Conservation (phyloP, 2,888 invertebrate species). For the Heliconius hortense region DNA sequence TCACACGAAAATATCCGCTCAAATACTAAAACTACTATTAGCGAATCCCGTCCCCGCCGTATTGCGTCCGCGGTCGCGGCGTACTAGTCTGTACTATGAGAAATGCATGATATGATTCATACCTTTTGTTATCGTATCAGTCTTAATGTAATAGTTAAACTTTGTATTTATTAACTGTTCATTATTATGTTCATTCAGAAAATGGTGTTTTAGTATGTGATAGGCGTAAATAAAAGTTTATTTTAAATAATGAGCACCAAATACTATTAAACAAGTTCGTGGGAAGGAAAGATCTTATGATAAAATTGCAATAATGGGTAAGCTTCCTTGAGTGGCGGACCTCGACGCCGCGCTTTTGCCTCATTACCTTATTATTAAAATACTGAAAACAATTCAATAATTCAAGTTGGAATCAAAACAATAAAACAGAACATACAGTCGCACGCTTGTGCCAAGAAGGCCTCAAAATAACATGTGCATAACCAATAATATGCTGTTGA, state of each 20-base stretch:
- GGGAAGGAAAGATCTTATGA: background rate
- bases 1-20: slow-evolving; percentile 63
- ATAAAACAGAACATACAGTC: no score
- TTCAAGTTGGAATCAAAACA: no score
- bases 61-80: slow-evolving; percentile 44
- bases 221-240: no score
- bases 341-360: no score
- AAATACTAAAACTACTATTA: slow-evolving; percentile 44
- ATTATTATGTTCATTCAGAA: background rate
- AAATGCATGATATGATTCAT: slow-evolving; percentile 27
- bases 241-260: no score
- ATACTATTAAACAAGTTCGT: background rate
- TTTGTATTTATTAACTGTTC: background rate
- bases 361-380: no score
- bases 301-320: background rate
- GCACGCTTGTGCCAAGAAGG: no score
- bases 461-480: no score
- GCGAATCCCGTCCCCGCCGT: slow-evolving; percentile 38
- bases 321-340: background rate
- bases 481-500: no score
- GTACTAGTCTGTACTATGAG: slow-evolving; percentile 35
- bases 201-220: background rate
- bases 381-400: no score
- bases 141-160: background rate
- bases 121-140: slow-evolving; percentile 8